Conservation (phyloP, 2,113 vertebrate species). For the Steatornis caripensis region DNA sequence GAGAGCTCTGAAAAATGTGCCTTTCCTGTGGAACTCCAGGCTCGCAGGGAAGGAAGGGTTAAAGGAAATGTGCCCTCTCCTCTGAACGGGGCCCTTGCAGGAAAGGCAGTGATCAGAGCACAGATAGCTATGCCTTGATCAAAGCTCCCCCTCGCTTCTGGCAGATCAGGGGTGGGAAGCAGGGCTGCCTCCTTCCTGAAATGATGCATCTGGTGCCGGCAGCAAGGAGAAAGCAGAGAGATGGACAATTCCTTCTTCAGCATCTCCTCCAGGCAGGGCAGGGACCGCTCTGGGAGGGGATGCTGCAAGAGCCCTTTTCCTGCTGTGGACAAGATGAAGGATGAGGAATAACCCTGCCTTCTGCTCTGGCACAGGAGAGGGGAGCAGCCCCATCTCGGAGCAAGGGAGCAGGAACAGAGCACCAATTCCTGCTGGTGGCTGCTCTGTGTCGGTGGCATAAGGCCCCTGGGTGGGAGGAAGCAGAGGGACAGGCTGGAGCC, state of each 20-base stretch:
- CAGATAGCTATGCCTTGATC: conserved; percentile 6
- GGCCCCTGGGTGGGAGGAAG: not conserved
- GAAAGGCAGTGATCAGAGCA: not conserved
- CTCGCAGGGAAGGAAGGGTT: not conserved
- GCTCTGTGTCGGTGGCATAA: not conserved
- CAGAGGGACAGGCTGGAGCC: not conserved
- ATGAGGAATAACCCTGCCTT: not conserved
- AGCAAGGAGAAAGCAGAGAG: not conserved
- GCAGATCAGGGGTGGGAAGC: not conserved
- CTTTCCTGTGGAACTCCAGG: not conserved
- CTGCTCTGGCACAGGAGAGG: not conserved
- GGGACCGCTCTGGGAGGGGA: not conserved
- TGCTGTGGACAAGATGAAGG: not conserved
- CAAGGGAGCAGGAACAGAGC: not conserved
- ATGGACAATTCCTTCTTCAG: not conserved
- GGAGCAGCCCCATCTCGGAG: not conserved
- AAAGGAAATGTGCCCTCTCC: not conserved
- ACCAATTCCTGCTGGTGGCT: not conserved
- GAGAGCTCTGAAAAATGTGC: not conserved
- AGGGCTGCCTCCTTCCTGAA: not conserved
- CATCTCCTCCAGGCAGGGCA: not conserved
- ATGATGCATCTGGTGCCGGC: not conserved
- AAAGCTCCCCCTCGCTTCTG: conserved; percentile 13
- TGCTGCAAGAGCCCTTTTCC: not conserved
- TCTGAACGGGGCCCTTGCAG: not conserved